A percentile compares a stretch with the other conserved stretches of the same genome.
Evolutionary conservation across 1,140 invertebrate genomes (phyloP).

Genomic region (Ditylenchus dipsaci): DNA sequence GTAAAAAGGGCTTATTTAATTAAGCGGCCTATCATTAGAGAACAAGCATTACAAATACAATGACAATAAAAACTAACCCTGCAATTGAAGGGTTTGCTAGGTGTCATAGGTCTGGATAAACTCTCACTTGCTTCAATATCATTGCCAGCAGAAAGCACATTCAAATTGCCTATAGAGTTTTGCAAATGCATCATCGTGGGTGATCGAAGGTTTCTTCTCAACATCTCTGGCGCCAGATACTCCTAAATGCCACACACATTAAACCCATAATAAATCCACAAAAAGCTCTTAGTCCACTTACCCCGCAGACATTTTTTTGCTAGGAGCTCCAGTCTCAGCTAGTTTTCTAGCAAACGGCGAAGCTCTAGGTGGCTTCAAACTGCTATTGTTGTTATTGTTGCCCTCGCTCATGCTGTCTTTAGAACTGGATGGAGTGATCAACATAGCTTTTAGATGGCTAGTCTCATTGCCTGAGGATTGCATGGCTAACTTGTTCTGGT

Average conservation of each 20-base stretch:
- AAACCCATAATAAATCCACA: no score
- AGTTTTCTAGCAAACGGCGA: neutral
- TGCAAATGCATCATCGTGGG: constrained; percentile 29
- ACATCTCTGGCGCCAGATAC: neutral
- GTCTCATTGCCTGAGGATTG: neutral
- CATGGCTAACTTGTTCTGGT: neutral
- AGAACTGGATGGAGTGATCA: neutral
- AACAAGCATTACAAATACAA: no score
- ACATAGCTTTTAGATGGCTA: neutral
- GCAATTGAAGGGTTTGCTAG: constrained; percentile 30
- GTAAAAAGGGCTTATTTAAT: no score
- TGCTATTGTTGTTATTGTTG: no score
- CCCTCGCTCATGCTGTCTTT: neutral
- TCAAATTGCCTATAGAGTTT: constrained; percentile 25
- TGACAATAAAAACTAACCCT: constrained; percentile 15
- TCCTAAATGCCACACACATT: no score
- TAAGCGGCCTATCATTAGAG: no score
- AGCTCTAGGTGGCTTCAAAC: neutral
- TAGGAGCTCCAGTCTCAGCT: neutral
- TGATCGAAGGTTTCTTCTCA: constrained; percentile 25
- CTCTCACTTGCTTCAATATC: neutral
- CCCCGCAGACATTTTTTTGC: neutral
- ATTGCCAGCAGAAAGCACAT: neutral
- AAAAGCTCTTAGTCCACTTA: no score
- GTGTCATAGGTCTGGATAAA: constrained; percentile 19